Base-by-base conservation (phyloP, 2,888 invertebrate genomes). In the Linyphia triangularis region DNA sequence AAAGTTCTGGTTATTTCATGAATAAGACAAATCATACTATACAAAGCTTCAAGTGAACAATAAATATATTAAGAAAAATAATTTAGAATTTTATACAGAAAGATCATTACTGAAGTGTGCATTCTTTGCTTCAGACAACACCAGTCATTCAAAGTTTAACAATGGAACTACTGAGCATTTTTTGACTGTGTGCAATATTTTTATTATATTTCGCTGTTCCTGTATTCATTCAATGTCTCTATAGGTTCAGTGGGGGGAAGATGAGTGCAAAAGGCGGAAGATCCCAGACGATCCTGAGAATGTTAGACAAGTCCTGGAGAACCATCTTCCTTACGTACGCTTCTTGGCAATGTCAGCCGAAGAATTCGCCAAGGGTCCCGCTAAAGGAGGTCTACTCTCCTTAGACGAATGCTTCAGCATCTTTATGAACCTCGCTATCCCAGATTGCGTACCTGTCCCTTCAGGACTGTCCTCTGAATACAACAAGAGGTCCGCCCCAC, bases 351-450 rank as follows among this genome's bases (percentile, higher is more conserved):
- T 91, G 91, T 84, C 90, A 0, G 59, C 89, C 1, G 91, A 91
- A 75, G 91, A 91, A 67, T 91, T 91, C 43, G 78, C 84, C 37
- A 90, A 89, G 59, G 90, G 90, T 10, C 89, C 90, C 9, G 90
- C 90, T 57, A 89, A 90, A 65, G 81, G 79, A 2, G 89, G 90
- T 9, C 83, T 91, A 3, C 89, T 91, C 5, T 85, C 85, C 43
- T 84, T 90, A 37, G 89, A 89, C 26, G 91, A 91, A 43, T 90
- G 91, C 40, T 90, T 91, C 73, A 67, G 88, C 63, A 79, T 91
- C 10, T 91, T 91, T 75, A 91, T 91, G 91, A 91, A 91, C 65
- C 72, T 91, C 22, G 90, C 91, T 10, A 89, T 91, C 33, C 91
- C 91, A 6, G 91, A 90, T 7, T 90, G 90, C 26, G 83, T 88